Evolutionary conservation across 2,113 vertebrate species (phyloP).

Genomic region (Serinus canaria): DNA sequence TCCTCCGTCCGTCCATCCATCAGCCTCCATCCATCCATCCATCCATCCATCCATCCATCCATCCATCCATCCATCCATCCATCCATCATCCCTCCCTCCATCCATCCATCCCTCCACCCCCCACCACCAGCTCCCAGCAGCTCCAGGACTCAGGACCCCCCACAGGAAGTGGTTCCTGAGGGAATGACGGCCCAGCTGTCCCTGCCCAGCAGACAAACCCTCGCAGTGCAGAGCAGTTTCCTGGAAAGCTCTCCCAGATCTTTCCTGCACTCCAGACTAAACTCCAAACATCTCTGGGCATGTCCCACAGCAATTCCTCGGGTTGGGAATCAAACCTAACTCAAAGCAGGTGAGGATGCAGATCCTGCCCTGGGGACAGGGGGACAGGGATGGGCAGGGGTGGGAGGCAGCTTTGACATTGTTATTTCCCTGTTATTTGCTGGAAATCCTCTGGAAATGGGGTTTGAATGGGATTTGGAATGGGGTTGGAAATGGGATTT

Average conservation of each 20-base stretch:
- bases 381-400: neutral
- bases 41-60: too few relatives aligned
- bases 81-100: too few relatives aligned
- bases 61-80: too few relatives aligned
- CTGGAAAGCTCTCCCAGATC: neutral
- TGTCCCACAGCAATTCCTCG: neutral
- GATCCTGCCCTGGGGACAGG: neutral
- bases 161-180: accelerated
- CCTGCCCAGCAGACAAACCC: neutral
- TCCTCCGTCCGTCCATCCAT: neutral
- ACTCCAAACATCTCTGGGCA: neutral
- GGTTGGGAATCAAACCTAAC: accelerated
- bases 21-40: too few relatives aligned
- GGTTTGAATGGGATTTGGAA: too few relatives aligned
- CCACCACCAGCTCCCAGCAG: neutral
- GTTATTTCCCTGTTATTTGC: too few relatives aligned
- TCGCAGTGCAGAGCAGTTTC: neutral
- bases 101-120: too few relatives aligned
- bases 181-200: neutral
- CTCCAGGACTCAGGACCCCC: accelerated
- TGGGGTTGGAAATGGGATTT: too few relatives aligned
- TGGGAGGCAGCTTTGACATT: too few relatives aligned
- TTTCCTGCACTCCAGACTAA: neutral
- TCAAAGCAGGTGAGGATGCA: neutral
- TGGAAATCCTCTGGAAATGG: too few relatives aligned